Evolutionary conservation across 2,113 vertebrate species (phyloP).

Genomic region (Anseranas semipalmata): DNA sequence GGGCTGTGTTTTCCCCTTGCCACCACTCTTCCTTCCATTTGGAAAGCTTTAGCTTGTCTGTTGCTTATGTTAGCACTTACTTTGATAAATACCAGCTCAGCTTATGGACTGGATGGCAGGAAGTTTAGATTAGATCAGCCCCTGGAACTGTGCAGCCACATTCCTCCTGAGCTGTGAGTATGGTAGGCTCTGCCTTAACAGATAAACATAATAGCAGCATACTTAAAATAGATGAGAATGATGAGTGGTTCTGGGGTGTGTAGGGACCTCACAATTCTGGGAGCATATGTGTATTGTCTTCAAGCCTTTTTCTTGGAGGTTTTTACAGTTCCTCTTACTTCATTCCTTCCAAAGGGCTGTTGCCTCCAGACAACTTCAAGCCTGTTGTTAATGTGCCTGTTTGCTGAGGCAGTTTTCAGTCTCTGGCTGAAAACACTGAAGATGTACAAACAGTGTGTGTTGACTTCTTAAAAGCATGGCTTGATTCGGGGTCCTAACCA

Average conservation of each 20-base stretch:
- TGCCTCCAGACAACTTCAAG: background rate
- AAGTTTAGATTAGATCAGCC: background rate
- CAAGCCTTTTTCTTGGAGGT: background rate
- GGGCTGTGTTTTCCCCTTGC: background rate
- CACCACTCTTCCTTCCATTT: fast-evolving
- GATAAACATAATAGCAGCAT: background rate
- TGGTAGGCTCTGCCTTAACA: fast-evolving
- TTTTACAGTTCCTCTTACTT: background rate
- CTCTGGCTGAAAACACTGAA: background rate
- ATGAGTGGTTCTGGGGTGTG: background rate
- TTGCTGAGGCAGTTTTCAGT: background rate
- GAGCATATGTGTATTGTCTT: fast-evolving
- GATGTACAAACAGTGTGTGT: background rate
- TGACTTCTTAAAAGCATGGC: background rate
- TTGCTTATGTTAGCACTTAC: background rate
- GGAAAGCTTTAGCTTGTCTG: background rate
- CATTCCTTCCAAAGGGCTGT: background rate
- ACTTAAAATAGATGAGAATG: background rate
- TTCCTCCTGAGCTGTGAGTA: background rate
- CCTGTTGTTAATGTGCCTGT: background rate
- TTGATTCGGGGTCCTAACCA: background rate
- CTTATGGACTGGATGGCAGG: background rate
- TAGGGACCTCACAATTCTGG: background rate
- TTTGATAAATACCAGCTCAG: background rate
- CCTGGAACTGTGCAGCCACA: background rate